phyloP scores from a whole-genome alignment of 1,140 invertebrate species.

The Globodera ellingtonae region DNA sequence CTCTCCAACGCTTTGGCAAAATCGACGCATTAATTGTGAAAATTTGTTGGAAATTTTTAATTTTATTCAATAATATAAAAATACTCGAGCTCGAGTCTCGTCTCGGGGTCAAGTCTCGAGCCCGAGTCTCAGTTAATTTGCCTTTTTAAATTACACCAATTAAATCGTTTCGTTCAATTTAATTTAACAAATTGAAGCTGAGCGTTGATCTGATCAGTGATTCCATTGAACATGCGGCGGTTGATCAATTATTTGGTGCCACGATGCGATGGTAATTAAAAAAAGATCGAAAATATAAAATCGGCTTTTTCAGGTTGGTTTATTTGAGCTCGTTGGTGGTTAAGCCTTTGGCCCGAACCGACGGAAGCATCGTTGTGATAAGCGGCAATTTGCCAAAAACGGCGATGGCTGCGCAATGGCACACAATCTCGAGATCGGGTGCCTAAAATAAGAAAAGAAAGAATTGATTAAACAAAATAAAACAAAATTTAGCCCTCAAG shows the following conservation, averaged over 20 bases:
- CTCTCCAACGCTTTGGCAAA: constrained; percentile 10
- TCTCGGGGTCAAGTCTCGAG: too few relatives aligned
- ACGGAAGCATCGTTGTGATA: neutral
- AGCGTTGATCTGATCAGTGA: neutral
- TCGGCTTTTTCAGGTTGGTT: neutral
- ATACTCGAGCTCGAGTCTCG: too few relatives aligned
- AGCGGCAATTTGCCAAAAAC: constrained; percentile 6
- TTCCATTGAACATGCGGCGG: neutral
- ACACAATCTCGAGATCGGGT: neutral
- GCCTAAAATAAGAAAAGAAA: neutral
- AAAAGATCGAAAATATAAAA: too few relatives aligned
- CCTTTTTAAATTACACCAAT: too few relatives aligned
- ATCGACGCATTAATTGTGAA: constrained; percentile 1
- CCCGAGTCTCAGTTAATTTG: too few relatives aligned
- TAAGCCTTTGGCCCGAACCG: neutral
- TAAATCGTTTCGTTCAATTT: too few relatives aligned
- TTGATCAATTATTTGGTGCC: neutral
- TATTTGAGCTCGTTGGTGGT: neutral
- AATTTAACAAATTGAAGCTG: neutral
- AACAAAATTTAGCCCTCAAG: neutral
- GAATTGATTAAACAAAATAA: neutral
- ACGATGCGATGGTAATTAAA: neutral
- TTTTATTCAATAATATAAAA: neutral
- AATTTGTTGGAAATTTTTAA: too few relatives aligned
- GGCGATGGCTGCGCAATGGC: neutral